Evolutionary conservation across 92 coral and sea anemone genomes (phyloP).

Genomic region (Palythoa grandiflora): DNA sequence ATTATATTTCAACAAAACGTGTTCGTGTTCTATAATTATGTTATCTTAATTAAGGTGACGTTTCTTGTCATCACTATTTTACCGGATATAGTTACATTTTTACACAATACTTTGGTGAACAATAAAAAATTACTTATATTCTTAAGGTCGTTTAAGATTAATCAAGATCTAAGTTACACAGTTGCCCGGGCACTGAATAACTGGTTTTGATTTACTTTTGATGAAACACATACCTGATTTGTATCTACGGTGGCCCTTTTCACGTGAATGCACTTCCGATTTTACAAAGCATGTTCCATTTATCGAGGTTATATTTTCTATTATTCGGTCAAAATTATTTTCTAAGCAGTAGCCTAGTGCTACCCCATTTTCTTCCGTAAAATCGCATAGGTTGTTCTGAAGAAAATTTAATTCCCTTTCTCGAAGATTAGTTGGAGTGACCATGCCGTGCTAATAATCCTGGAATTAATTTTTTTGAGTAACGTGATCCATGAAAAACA

Average conservation of each 20-base stretch:
- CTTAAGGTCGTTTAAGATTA: neutral
- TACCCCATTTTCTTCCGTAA: conserved; percentile 24
- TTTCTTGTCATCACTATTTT: neutral
- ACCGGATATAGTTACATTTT: neutral
- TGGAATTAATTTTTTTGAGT: no score
- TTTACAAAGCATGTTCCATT: conserved; percentile 10
- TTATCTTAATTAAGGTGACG: no score
- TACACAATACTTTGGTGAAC: neutral
- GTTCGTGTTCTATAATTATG: neutral
- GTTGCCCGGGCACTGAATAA: neutral
- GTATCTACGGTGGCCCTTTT: conserved; percentile 20
- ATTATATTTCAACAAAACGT: neutral
- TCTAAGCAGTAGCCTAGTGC: conserved; percentile 13
- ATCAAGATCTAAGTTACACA: neutral
- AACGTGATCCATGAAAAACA: no score
- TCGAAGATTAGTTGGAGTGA: no score
- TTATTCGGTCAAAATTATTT: conserved; percentile 1
- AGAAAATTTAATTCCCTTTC: conserved; percentile 29
- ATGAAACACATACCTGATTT: conserved; percentile 26
- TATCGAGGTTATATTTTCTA: conserved; percentile 1
- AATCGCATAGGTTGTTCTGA: conserved; percentile 9
- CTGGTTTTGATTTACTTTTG: neutral
- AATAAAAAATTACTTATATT: neutral
- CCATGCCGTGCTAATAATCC: no score
- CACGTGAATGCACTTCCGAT: conserved; percentile 27